Conservation (phyloP, 2,888 invertebrate species). For the Julus scanicus region DNA sequence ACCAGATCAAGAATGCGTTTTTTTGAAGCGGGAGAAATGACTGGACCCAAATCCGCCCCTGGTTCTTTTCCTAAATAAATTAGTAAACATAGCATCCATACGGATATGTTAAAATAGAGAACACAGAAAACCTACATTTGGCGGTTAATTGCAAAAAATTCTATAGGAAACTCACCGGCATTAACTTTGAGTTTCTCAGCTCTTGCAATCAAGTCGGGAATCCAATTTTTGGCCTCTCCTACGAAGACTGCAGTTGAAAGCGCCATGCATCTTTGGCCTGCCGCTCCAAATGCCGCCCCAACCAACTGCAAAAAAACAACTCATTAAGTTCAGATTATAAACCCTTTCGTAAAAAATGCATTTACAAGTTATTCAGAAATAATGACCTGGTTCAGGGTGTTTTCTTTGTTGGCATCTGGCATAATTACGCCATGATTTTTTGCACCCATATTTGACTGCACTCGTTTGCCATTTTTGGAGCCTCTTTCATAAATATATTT, state of each 20-base stretch:
- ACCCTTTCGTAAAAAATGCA: not conserved
- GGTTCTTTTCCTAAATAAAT: constrained; percentile 69
- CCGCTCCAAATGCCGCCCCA: constrained; percentile 98
- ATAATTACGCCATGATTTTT: constrained; percentile 98
- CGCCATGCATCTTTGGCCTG: constrained; percentile 99
- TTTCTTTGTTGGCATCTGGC: constrained; percentile 97
- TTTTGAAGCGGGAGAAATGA: constrained; percentile 94
- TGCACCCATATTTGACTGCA: constrained; percentile 99
- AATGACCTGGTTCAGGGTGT: constrained; percentile 84
- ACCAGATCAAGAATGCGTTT: constrained; percentile 80
- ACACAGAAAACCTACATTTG: no score
- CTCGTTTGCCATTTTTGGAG: constrained; percentile 90
- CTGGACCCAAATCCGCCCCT: constrained; percentile 77
- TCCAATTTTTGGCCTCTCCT: constrained; percentile 91
- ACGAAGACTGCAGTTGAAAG: constrained; percentile 94
- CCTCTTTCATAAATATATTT: constrained; percentile 95
- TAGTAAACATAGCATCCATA: no score
- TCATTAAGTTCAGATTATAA: not conserved
- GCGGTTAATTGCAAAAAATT: no score
- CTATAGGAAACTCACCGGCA: constrained; percentile 74
- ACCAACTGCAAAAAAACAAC: constrained; percentile 65
- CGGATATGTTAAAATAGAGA: no score
- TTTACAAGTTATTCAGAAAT: not conserved
- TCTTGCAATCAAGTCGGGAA: constrained; percentile 87
- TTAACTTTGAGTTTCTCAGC: constrained; percentile 89